These are phyloP conservation scores for Myiothlypis chrysogaster DNA, from an alignment of 2,797 vertebrate genomes.

Conservation along the genomic window DNA sequence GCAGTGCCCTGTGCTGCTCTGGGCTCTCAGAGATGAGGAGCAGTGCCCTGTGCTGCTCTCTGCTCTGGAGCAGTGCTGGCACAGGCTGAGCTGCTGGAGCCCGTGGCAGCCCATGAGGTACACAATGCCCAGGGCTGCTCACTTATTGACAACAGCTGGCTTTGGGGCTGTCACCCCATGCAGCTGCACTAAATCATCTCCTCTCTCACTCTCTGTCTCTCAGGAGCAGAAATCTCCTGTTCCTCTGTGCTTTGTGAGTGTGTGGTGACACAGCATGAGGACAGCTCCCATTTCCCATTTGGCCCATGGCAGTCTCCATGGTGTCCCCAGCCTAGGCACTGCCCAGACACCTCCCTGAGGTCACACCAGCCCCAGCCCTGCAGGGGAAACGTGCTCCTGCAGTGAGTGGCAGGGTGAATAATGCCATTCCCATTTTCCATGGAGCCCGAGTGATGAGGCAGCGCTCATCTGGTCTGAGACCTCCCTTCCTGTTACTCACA, in stretches of 20 bases:
- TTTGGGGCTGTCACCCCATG: not conserved
- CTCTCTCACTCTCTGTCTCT: not conserved
- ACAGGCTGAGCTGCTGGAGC: not conserved
- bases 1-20: rapidly evolving
- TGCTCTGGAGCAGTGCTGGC: not conserved
- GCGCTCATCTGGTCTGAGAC: not conserved
- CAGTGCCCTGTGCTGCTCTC: rapidly evolving
- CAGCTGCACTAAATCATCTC: not conserved
- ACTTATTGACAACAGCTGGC: not conserved
- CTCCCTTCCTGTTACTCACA: slow-evolving; percentile 62
- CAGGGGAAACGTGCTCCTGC: not conserved
- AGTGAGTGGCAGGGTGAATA: not conserved
- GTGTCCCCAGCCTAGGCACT: not conserved
- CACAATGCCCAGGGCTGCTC: rapidly evolving
- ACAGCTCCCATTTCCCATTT: rapidly evolving
- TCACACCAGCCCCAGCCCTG: rapidly evolving
- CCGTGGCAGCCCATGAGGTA: rapidly evolving
- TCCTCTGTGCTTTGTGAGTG: rapidly evolving
- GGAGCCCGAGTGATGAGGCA: not conserved
- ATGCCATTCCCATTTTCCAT: not conserved
- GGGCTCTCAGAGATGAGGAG: not conserved
- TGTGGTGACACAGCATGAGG: not conserved
- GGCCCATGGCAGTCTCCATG: rapidly evolving
- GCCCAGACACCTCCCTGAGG: not conserved
- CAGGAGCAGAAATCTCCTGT: not conserved